phyloP scores from a whole-genome alignment of 2,113 vertebrate species.

The Collichthys lucidus region DNA sequence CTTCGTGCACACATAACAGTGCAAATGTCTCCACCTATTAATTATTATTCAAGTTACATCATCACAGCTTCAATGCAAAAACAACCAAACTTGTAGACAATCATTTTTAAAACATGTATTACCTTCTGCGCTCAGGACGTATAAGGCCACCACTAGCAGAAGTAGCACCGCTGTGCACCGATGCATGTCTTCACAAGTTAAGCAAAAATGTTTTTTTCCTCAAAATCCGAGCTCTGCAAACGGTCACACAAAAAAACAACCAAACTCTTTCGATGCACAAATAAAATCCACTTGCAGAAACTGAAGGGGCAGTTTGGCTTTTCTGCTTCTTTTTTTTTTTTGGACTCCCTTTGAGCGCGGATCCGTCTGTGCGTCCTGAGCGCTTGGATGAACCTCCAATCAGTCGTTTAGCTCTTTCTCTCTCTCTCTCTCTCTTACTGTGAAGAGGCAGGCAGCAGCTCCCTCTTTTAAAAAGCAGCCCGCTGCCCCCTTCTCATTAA shows the following conservation, averaged over 20 bases:
- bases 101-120: not conserved
- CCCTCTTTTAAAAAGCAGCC: slow-evolving; percentile 88
- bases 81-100: not conserved
- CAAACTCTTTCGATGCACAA: slow-evolving; percentile 14
- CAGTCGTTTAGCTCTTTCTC: slow-evolving; percentile 34
- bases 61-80: not conserved
- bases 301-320: slow-evolving; percentile 20
- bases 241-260: not conserved
- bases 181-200: slow-evolving; percentile 86
- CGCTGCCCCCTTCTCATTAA: slow-evolving; percentile 92
- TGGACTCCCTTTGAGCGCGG: slow-evolving; percentile 47
- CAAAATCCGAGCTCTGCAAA: slow-evolving; percentile 33
- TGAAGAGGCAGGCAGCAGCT: slow-evolving; percentile 70
- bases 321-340: slow-evolving; percentile 21
- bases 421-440: slow-evolving; percentile 8
- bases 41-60: not conserved
- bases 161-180: slow-evolving; percentile 89
- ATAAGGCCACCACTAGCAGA: slow-evolving; percentile 89
- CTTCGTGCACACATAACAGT: not conserved
- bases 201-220: not conserved
- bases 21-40: not conserved
- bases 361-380: slow-evolving; percentile 60
- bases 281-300: slow-evolving; percentile 55
- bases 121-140: slow-evolving; percentile 91
- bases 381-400: slow-evolving; percentile 48